These are phyloP conservation scores for Paedocypris sp. DNA, from an alignment of 2,113 vertebrate species.

Conservation along the genomic window DNA sequence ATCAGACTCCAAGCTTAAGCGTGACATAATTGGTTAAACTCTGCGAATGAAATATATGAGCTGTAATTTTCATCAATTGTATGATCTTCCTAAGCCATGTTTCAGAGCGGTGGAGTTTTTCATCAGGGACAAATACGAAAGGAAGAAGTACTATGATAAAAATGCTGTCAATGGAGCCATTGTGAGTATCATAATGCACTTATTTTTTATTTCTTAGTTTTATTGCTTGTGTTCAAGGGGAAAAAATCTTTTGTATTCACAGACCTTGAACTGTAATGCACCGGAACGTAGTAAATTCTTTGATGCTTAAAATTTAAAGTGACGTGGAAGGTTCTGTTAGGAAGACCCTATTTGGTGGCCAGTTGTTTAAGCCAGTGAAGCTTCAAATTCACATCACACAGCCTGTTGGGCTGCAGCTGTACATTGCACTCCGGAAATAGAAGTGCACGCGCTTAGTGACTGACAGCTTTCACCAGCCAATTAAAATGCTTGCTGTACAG, in stretches of 20 bases:
- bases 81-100: constrained; percentile 64
- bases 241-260: too few relatives aligned
- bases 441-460: not conserved
- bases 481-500: not conserved
- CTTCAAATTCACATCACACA: not conserved
- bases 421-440: not conserved
- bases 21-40: too few relatives aligned
- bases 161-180: constrained; percentile 65
- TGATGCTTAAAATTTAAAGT: too few relatives aligned
- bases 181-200: constrained; percentile 68
- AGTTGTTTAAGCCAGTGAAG: not conserved
- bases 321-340: too few relatives aligned
- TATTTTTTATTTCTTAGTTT: not conserved
- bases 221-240: not conserved
- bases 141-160: constrained; percentile 92
- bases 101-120: constrained; percentile 96
- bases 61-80: not conserved
- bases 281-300: not conserved
- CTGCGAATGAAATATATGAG: not conserved
- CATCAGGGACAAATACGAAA: constrained; percentile 98
- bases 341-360: not conserved
- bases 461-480: not conserved
- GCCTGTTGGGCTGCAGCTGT: not conserved
- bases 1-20: too few relatives aligned
- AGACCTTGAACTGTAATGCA: not conserved